phyloP scores from a whole-genome alignment of 1,140 invertebrate genomes.

The Coenobita brevimanus region DNA sequence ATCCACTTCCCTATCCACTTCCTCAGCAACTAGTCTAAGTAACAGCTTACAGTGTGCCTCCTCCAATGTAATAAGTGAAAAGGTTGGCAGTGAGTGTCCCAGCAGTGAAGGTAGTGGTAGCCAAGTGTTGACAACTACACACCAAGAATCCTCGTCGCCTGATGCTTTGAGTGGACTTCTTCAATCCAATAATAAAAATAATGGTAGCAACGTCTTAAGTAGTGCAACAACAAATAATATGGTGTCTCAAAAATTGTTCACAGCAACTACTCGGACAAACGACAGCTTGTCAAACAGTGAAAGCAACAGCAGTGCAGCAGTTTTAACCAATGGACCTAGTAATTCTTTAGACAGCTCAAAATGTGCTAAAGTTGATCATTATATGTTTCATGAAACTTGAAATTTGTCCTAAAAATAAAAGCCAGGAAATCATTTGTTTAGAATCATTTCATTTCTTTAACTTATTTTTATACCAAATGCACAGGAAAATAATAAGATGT shows the following conservation, averaged over 20 bases:
- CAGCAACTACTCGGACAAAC: slow-evolving; percentile 52
- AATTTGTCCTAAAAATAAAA: slow-evolving; percentile 51
- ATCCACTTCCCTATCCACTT: slow-evolving; percentile 42
- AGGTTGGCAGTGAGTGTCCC: slow-evolving; percentile 61
- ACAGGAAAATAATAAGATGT: slow-evolving; percentile 65
- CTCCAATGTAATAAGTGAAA: slow-evolving; percentile 46
- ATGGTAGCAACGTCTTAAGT: slow-evolving; percentile 63
- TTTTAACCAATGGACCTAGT: slow-evolving; percentile 59
- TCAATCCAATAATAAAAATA: slow-evolving; percentile 61
- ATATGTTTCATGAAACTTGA: slow-evolving; percentile 66
- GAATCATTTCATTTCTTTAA: slow-evolving; percentile 61
- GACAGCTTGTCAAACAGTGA: slow-evolving; percentile 63
- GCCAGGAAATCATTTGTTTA: slow-evolving; percentile 32
- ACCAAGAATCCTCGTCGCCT: slow-evolving; percentile 50
- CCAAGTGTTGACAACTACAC: slow-evolving; percentile 44
- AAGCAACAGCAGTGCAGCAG: slow-evolving; percentile 57
- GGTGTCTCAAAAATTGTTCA: slow-evolving; percentile 63
- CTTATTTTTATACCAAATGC: slow-evolving; percentile 67
- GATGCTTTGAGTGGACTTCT: slow-evolving; percentile 60
- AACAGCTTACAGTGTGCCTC: slow-evolving; percentile 66
- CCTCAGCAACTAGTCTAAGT: slow-evolving; percentile 67
- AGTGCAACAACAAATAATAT: slow-evolving; percentile 61
- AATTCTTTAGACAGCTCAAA: slow-evolving; percentile 63
- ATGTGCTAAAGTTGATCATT: slow-evolving; percentile 65
- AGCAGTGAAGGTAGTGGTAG: slow-evolving; percentile 55